Evolutionary conservation across 2,797 vertebrate genomes (phyloP), one percentile per base, ranked within the genome.

Genomic region (Pangasius mekongensis): DNA sequence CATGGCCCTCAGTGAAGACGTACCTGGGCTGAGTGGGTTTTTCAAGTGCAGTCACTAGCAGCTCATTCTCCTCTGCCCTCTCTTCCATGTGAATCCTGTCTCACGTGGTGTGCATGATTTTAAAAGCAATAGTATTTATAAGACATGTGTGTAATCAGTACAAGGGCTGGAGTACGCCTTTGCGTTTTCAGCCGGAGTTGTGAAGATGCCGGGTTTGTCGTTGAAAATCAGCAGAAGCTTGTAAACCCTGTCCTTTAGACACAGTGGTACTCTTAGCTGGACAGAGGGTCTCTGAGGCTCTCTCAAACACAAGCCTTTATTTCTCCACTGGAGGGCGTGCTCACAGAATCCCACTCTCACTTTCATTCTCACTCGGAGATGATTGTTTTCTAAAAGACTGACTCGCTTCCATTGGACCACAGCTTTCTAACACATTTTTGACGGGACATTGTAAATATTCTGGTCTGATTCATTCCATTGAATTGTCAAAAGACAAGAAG

Each of bases 401-500:
- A 91, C 95, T 91, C 90, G 94, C 92, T 90, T 2, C 80, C 94
- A 86, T 91, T 93, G 92, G 13, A 88, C 94, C 90, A 92, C 93
- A 91, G 88, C 91, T 92, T 93, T 94, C 93, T 92, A 91, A 94
- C 91, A 93, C 92, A 93, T 95, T 94, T 88, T 94, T 89, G 93
- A 94, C 94, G 95, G 92, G 92, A 92, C 87, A 94, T 95, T 97
- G 94, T 96, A 95, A 95, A 93, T 92, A 95, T 90, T 94, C 94
- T 94, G 94, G 93, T 93, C 91, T 93, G 95, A 95, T 96, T 95
- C 95, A 96, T 96, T 97, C 96, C 96, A 95, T 94, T 95, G n/a
- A n/a, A n/a, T n/a, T 97, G 95, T 97, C 95, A 95, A 94, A 95
- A 96, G 96, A 96, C 96, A 96, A 97, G 96, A 97, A 97, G 96